A percentile compares a stretch with the other conserved stretches of the same genome.
phyloP scores from a whole-genome alignment of 2,113 vertebrate species.

The Proteles cristata region DNA sequence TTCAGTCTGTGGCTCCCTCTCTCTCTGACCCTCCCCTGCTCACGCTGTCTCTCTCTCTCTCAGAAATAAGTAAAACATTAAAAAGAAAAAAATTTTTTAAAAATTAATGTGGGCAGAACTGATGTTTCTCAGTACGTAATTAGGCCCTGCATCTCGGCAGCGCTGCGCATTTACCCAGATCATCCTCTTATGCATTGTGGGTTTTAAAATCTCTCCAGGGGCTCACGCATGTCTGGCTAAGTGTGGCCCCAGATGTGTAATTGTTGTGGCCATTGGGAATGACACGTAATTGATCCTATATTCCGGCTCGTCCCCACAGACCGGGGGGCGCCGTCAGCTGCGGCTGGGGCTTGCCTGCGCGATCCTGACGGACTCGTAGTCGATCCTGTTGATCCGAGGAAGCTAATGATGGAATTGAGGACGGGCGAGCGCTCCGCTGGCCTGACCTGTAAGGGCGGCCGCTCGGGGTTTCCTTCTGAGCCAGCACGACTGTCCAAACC shows the following conservation, averaged over 20 bases:
- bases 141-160: fast-evolving
- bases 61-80: too few species aligned
- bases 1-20: too few species aligned
- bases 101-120: not conserved
- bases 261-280: not conserved
- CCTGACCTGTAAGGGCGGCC: not conserved
- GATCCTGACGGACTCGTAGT: not conserved
- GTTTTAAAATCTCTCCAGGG: not conserved
- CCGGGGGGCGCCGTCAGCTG: not conserved
- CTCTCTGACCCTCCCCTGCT: too few species aligned
- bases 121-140: not conserved
- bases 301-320: not conserved
- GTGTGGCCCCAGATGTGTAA: too few species aligned
- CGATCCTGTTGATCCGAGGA: not conserved
- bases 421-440: too few species aligned
- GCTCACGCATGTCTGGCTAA: not conserved
- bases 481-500: fast-evolving
- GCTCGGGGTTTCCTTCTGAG: not conserved
- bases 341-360: not conserved
- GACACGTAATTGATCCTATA: not conserved
- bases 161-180: fast-evolving
- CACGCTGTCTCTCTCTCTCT: too few species aligned
- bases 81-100: too few species aligned
- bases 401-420: not conserved
- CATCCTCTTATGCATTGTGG: not conserved